Percentiles rank a stretch among this genome's conserved stretches.
phyloP scores from a whole-genome alignment of 2,113 vertebrate species.

The Festucalex cinctus region DNA sequence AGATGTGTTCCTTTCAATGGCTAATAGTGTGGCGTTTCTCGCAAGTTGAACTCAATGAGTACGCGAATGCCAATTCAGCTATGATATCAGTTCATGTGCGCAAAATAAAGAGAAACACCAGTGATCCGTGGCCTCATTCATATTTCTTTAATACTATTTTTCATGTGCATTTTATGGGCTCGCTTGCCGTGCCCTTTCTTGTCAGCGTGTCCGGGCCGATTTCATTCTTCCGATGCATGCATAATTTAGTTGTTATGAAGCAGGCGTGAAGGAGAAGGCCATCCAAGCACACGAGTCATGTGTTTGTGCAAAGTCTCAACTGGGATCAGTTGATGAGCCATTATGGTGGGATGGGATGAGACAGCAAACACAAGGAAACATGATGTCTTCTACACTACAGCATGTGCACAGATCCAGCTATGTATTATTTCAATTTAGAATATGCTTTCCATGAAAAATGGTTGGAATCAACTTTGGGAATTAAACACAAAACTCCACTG shows the following conservation, averaged over 20 bases:
- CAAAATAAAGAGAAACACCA: constrained; percentile 28
- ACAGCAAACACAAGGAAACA: constrained; percentile 42
- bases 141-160: constrained; percentile 61
- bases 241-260: constrained; percentile 73
- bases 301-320: constrained; percentile 45
- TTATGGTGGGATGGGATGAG: constrained; percentile 54
- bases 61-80: constrained; percentile 36
- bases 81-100: constrained; percentile 38
- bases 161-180: constrained; percentile 50
- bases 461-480: background rate
- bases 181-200: constrained; percentile 66
- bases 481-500: background rate
- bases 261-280: constrained; percentile 58
- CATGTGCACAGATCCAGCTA: constrained; percentile 24
- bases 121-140: constrained; percentile 38
- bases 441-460: background rate
- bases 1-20: constrained; percentile 32
- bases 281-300: constrained; percentile 48
- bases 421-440: constrained; percentile 37
- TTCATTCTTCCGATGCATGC: constrained; percentile 69
- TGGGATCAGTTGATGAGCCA: constrained; percentile 52
- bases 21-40: constrained; percentile 22
- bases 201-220: constrained; percentile 70
- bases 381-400: constrained; percentile 32
- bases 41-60: constrained; percentile 30